Conservation (phyloP, 2,113 vertebrate genomes). For the Erythrocercus mccallii region DNA sequence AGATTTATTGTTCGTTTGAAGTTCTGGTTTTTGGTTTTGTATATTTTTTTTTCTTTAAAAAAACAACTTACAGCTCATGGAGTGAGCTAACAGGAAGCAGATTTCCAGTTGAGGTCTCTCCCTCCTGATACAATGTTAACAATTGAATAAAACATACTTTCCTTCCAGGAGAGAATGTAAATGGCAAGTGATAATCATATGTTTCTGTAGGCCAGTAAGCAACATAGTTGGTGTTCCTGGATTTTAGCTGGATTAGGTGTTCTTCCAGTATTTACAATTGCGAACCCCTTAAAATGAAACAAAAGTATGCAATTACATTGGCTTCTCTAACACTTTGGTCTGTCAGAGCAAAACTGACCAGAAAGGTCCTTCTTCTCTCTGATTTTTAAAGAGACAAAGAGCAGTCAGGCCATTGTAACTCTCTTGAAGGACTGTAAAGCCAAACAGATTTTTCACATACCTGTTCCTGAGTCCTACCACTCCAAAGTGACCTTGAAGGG, state of each 20-base stretch:
- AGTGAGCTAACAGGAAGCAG: neutral
- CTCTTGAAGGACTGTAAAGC: neutral
- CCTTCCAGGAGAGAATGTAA: neutral
- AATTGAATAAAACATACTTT: neutral
- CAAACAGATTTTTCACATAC: neutral
- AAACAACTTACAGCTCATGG: neutral
- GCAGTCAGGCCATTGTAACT: neutral
- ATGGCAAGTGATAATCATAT: neutral
- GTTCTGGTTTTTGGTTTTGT: neutral
- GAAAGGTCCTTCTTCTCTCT: neutral
- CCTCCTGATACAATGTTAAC: neutral
- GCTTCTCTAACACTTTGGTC: neutral
- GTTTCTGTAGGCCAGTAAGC: neutral
- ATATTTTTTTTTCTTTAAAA: neutral
- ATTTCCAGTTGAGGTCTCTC: neutral
- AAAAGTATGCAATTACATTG: neutral
- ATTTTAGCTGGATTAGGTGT: neutral
- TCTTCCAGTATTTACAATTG: neutral
- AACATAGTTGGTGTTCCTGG: neutral
- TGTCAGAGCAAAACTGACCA: neutral
- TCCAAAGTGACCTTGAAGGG: neutral
- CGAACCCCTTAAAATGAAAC: neutral
- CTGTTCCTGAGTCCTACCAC: neutral
- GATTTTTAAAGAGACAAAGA: neutral
- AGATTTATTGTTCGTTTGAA: neutral